Evolutionary conservation across 2,888 invertebrate genomes (phyloP).

Genomic region (Chrysopilus asiliformis): DNA sequence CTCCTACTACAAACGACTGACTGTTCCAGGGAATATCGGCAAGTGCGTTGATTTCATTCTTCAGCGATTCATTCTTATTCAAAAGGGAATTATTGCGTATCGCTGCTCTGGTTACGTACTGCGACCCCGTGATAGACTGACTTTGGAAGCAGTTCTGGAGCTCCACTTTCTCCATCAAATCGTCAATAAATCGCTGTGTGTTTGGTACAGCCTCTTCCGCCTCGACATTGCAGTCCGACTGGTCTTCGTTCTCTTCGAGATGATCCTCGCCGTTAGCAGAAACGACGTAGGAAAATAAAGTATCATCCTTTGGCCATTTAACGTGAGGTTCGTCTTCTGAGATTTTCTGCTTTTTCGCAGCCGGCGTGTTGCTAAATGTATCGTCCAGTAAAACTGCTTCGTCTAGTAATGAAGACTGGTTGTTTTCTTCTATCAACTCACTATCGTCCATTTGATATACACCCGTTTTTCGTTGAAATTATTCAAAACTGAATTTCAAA

Average conservation of each 20-base stretch:
- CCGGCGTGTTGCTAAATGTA: no score
- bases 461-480: no score
- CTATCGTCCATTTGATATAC: no score
- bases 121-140: conserved; percentile 20
- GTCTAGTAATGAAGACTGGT: no score
- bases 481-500: no score
- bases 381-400: no score
- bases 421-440: no score
- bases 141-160: not conserved
- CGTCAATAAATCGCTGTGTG: conserved; percentile 30
- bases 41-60: conserved; percentile 18
- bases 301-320: no score
- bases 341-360: no score
- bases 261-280: conserved; percentile 5
- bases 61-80: conserved; percentile 1
- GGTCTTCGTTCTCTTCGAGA: not conserved
- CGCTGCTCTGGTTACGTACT: conserved; percentile 26
- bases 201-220: conserved; percentile 23
- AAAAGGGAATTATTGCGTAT: conserved; percentile 18
- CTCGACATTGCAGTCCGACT: conserved; percentile 7
- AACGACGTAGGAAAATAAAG: no score
- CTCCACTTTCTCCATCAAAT: conserved; percentile 15
- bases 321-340: no score
- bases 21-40: conserved; percentile 26
- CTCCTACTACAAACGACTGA: conserved; percentile 22